Conservation (phyloP, 2,888 invertebrate genomes). For the Sympetrum striolatum region DNA sequence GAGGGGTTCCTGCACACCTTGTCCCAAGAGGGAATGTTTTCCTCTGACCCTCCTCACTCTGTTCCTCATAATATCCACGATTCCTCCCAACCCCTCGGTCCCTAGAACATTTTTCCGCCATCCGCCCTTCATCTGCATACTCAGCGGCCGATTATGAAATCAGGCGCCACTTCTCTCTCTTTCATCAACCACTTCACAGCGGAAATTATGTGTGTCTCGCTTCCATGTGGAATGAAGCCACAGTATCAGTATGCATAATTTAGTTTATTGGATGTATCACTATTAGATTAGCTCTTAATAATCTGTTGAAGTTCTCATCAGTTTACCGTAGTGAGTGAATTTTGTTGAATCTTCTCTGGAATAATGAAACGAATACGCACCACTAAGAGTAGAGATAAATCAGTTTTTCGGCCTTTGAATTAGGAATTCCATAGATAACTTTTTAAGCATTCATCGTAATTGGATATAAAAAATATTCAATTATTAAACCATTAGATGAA, state of each 20-base stretch:
- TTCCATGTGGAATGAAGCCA: neutral
- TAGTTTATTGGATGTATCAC: neutral
- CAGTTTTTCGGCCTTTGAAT: too few species aligned
- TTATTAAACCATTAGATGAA: too few species aligned
- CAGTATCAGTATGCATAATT: neutral
- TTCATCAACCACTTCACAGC: neutral
- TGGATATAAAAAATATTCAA: too few species aligned
- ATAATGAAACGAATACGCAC: too few species aligned
- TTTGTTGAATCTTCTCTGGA: too few species aligned
- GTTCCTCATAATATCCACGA: neutral
- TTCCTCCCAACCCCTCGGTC: neutral
- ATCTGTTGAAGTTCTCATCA: neutral
- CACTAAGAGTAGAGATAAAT: too few species aligned
- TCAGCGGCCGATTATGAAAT: slow-evolving; percentile 30
- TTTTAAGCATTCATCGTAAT: too few species aligned
- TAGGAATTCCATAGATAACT: too few species aligned
- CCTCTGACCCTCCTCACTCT: neutral
- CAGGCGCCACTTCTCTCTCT: neutral
- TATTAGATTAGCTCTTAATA: neutral
- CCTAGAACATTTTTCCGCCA: neutral
- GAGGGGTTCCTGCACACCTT: neutral
- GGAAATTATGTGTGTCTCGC: neutral
- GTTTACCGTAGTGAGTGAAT: neutral
- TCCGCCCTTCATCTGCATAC: slow-evolving; percentile 17
- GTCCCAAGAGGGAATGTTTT: neutral